phyloP scores from a whole-genome alignment of 1,140 invertebrate genomes.

The Sycophaga agraensis region DNA sequence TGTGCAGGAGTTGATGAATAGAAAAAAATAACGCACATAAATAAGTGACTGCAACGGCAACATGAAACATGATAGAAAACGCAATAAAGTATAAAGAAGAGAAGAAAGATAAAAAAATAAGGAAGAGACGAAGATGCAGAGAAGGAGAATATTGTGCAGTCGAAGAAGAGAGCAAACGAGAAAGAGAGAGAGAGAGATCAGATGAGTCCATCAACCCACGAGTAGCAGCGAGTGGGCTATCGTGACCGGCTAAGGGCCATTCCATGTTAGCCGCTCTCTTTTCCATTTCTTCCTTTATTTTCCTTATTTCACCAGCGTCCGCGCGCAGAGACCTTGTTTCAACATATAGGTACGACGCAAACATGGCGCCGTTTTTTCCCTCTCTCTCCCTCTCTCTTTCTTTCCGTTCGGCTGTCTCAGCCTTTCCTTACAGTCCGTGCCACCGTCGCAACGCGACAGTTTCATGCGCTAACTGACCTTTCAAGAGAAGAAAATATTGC shows the following conservation, averaged over 20 bases:
- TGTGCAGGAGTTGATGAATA: no score
- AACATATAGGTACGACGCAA: constrained; percentile 47
- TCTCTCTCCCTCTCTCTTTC: background rate
- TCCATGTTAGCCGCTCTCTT: constrained; percentile 56
- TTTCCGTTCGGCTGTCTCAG: background rate
- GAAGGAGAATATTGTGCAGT: constrained; percentile 30
- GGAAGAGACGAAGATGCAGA: constrained; percentile 23
- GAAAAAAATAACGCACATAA: no score
- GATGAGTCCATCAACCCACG: constrained; percentile 39
- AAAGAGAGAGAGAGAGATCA: constrained; percentile 35
- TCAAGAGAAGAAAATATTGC: background rate
- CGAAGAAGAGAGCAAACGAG: no score
- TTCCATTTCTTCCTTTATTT: constrained; percentile 43
- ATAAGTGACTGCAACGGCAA: no score
- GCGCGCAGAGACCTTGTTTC: constrained; percentile 35
- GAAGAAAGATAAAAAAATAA: constrained; percentile 2
- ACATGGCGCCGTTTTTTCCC: constrained; percentile 53
- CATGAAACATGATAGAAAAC: no score
- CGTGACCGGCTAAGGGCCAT: constrained; percentile 57
- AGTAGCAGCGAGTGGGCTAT: constrained; percentile 43
- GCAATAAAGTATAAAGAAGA: background rate
- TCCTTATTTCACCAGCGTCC: constrained; percentile 39
- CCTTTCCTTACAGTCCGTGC: background rate
- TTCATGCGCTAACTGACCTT: background rate
- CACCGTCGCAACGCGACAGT: background rate